Evolutionary conservation across 2,888 invertebrate species (phyloP).

Genomic region (Sinohyriopsis cumingii): DNA sequence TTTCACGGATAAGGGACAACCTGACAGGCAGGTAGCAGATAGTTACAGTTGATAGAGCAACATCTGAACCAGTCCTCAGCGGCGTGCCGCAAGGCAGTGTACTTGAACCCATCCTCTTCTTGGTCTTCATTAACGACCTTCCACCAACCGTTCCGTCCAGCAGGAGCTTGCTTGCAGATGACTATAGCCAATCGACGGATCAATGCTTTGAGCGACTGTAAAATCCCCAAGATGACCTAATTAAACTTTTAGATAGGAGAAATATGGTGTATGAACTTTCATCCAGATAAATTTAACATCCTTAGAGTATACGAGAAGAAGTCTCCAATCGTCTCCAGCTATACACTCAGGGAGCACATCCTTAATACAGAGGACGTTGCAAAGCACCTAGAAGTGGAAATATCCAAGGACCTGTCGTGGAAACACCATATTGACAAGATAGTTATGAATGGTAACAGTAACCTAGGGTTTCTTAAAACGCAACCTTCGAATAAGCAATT

Average conservation of each 20-base stretch:
- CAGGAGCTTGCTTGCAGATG: slow-evolving; percentile 12
- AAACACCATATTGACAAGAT: too few species aligned
- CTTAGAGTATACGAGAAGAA: background rate
- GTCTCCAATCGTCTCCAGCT: background rate
- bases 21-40: slow-evolving; percentile 10
- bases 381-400: slow-evolving; percentile 1
- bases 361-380: background rate
- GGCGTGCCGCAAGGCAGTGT: slow-evolving; percentile 18
- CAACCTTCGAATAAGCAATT: background rate
- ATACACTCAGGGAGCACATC: background rate
- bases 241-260: too few species aligned
- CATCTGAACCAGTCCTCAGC: slow-evolving; percentile 12
- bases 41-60: slow-evolving; percentile 15
- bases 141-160: slow-evolving; percentile 2
- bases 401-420: too few species aligned
- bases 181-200: background rate
- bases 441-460: background rate
- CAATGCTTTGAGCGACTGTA: too few species aligned
- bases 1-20: slow-evolving; percentile 11
- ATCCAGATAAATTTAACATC: slow-evolving; percentile 13
- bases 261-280: slow-evolving; percentile 8
- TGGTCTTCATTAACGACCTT: slow-evolving; percentile 13
- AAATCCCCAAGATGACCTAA: too few species aligned
- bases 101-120: slow-evolving; percentile 10
- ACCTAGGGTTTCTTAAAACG: slow-evolving; percentile 7